Conservation (phyloP, 2,113 vertebrate species). For the Nestor notabilis region DNA sequence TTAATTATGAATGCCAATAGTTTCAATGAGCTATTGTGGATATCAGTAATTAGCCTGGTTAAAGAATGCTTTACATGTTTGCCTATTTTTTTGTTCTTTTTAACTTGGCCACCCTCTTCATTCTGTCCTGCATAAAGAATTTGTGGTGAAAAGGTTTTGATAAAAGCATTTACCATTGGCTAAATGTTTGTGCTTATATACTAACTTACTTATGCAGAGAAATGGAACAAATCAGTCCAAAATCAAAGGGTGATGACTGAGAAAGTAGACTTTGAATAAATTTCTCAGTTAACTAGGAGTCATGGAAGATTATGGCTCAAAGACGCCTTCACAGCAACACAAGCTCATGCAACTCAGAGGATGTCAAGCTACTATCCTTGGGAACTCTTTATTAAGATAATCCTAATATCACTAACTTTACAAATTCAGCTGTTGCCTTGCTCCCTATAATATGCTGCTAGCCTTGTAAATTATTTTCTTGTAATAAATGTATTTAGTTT, state of each 20-base stretch:
- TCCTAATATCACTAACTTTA: neutral
- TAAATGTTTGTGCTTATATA: neutral
- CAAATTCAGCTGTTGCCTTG: neutral
- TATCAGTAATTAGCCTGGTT: neutral
- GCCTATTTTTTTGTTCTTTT: neutral
- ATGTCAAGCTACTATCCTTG: neutral
- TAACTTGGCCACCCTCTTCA: neutral
- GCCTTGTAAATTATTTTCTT: neutral
- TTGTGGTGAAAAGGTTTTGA: neutral
- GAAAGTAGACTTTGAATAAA: neutral
- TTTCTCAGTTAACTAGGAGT: neutral
- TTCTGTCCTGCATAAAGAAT: neutral
- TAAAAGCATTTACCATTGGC: neutral
- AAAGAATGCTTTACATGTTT: neutral
- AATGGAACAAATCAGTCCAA: neutral
- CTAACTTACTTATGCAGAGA: neutral
- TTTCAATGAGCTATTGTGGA: neutral
- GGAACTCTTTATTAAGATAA: neutral
- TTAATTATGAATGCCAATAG: neutral
- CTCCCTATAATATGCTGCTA: neutral
- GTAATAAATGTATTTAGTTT: neutral
- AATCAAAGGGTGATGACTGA: neutral
- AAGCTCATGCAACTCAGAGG: neutral
- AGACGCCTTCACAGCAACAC: neutral
- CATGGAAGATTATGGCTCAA: neutral